phyloP scores from a whole-genome alignment of 2,888 invertebrate genomes.

The Rhogogaster chlorosoma region DNA sequence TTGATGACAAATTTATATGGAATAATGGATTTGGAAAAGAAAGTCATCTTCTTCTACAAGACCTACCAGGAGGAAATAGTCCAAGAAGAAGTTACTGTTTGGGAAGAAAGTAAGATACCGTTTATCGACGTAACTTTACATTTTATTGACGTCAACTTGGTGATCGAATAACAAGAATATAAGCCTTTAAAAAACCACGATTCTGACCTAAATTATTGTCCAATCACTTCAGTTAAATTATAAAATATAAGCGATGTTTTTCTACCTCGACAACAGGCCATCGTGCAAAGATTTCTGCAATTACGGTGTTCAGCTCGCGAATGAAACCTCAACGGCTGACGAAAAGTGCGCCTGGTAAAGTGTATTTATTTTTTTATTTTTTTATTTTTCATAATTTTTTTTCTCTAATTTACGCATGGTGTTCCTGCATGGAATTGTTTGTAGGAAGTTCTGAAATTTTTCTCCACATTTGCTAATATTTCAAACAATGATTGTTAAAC shows the following conservation, averaged over 20 bases:
- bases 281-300: constrained; percentile 66
- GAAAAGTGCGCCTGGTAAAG: constrained; percentile 72
- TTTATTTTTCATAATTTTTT: not conserved
- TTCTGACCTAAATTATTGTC: not conserved
- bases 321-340: constrained; percentile 68
- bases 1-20: constrained; percentile 80
- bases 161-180: constrained; percentile 55
- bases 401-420: not conserved
- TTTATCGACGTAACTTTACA: constrained; percentile 14
- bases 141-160: constrained; percentile 36
- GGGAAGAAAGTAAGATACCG: constrained; percentile 84
- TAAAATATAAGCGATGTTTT: not conserved
- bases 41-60: constrained; percentile 84
- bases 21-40: constrained; percentile 79
- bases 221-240: not conserved
- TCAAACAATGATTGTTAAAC: constrained; percentile 43
- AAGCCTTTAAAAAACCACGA: not conserved
- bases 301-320: constrained; percentile 66
- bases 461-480: not conserved
- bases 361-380: not conserved
- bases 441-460: not conserved
- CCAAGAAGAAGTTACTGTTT: constrained; percentile 86
- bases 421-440: constrained; percentile 26
- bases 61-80: constrained; percentile 86
- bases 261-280: constrained; percentile 53